Percentiles rank a stretch among this genome's conserved stretches.
Conservation (phyloP, 2,888 invertebrate species). For the Calameuta pallipes region DNA sequence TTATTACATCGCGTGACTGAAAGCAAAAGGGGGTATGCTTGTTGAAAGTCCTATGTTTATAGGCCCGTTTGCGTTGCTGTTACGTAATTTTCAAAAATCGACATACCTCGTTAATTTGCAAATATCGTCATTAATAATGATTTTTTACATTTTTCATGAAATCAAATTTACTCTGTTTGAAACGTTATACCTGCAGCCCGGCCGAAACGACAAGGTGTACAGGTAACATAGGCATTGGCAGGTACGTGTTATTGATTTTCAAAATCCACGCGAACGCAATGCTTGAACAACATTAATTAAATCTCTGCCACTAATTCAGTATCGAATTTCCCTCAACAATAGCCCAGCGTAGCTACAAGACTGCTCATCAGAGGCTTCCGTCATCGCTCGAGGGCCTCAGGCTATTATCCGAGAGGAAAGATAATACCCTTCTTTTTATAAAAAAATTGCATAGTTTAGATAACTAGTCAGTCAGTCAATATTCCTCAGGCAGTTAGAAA, state of each 20-base stretch:
- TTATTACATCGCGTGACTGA: too few relatives aligned
- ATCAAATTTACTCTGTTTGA: background rate
- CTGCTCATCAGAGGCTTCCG: background rate
- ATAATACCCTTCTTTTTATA: background rate
- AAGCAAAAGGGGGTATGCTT: too few relatives aligned
- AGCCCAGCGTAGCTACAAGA: background rate
- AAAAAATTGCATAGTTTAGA: background rate
- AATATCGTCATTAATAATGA: background rate
- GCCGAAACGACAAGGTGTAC: background rate
- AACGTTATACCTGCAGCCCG: background rate
- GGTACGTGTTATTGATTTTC: background rate
- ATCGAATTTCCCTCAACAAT: slow-evolving; percentile 19
- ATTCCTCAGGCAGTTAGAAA: background rate
- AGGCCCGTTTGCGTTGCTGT: too few relatives aligned
- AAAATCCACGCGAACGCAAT: slow-evolving; percentile 9
- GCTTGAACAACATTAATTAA: slow-evolving; percentile 21
- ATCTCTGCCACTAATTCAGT: slow-evolving; percentile 20
- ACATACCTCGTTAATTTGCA: background rate
- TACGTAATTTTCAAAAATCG: too few relatives aligned
- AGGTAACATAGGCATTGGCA: background rate
- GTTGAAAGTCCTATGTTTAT: too few relatives aligned
- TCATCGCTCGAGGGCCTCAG: background rate
- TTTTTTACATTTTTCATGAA: background rate
- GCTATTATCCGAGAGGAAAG: background rate
- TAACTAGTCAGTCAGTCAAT: background rate